These are phyloP conservation scores for Dicyrtoma fusca DNA, from an alignment of 2,888 invertebrate genomes.

Conservation along the genomic window DNA sequence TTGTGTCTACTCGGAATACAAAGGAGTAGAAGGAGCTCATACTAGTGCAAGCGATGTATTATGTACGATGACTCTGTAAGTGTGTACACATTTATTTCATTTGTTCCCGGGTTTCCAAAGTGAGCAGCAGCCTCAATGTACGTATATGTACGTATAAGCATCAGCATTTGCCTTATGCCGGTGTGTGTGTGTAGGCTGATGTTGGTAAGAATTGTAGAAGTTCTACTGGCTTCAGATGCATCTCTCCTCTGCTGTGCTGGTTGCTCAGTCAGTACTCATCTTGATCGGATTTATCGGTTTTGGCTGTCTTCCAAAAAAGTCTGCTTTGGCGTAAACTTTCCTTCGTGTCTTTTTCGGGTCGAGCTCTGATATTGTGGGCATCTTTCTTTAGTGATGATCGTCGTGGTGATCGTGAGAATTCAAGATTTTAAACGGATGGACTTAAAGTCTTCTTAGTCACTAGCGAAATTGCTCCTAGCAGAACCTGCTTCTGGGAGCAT, in stretches of 20 bases:
- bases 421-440: conserved; percentile 1
- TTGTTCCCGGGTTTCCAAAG: too few species aligned
- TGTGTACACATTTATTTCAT: too few species aligned
- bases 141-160: too few species aligned
- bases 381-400: conserved; percentile 14
- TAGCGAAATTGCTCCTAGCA: background rate
- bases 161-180: background rate
- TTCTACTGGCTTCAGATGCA: background rate
- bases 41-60: background rate
- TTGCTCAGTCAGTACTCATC: conserved; percentile 26
- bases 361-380: background rate
- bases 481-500: background rate
- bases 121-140: too few species aligned
- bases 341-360: conserved; percentile 29
- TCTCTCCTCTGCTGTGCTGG: background rate
- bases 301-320: conserved; percentile 41
- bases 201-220: too few species aligned
- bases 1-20: conserved; percentile 24
- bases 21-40: conserved; percentile 22
- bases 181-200: background rate
- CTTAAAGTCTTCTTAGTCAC: conserved; percentile 6
- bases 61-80: too few species aligned
- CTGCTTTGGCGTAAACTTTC: conserved; percentile 32
- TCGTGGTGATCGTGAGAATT: conserved; percentile 4
- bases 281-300: conserved; percentile 47